Evolutionary conservation across 1,140 invertebrate genomes (phyloP), one percentile per base, ranked within the genome.

Genomic region (Arion vulgaris): DNA sequence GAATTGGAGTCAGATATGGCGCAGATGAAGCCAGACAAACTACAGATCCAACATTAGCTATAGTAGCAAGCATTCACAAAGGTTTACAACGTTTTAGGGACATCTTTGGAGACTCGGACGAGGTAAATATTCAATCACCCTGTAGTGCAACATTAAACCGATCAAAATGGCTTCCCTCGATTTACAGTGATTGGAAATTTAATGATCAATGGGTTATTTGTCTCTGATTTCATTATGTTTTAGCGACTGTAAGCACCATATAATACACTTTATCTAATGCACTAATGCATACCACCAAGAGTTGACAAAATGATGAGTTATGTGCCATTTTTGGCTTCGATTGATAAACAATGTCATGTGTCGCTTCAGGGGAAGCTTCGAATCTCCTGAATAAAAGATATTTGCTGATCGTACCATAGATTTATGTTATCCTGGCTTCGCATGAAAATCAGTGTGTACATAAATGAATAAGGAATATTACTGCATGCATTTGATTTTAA

Each of bases 51-150:
- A 84, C 85, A 49, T 74, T 88, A 78, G 72, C 81, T 75, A 81
- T 89, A 84, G 85, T 91, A 74, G 86, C 86, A 38, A 91, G 88
- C 80, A 88, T 92, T 36, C 88, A 90, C 74, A 80, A 86, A 82
- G 92, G 93, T 51, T 90, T 92, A 83, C 90, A 90, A 81, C 80
- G 89, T 69, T 93, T 93, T 87, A 88, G 88, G 71, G 90, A 92
- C 85, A 76, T 93, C 66, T 92, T 92, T 87, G 93, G 92, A 62
- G 91, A 92, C 73, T 92, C 91, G 32, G 92, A 92, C 69, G 91
- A 92, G 92, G 92, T 93, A 93, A 90, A 85, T 53, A 78, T 39
- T 49, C 41, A 34, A 17, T 51, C 71, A 41, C 23, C 34, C n/a
- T 23, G 1, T 13, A 36, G 45, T 7, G 74, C 45, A 75, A 28